Evolutionary conservation across 1,140 invertebrate genomes (phyloP).

Genomic region (Paramacrobiotus metropolitanus): DNA sequence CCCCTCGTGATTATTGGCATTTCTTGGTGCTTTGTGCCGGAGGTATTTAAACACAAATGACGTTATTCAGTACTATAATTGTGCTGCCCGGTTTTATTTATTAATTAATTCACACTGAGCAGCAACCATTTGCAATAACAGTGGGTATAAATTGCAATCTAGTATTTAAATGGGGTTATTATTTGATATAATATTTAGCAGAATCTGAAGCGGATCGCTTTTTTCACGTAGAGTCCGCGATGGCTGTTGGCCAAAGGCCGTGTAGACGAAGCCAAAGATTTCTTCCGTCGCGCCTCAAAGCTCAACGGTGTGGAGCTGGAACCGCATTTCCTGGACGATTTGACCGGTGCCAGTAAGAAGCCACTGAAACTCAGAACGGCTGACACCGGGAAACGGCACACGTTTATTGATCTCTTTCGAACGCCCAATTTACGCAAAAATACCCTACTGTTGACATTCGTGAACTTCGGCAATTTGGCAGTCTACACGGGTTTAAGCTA

Average conservation of each 20-base stretch:
- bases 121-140: too few relatives aligned
- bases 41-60: too few relatives aligned
- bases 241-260: not conserved
- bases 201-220: too few relatives aligned
- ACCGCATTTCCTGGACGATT: not conserved
- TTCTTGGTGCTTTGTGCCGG: not conserved
- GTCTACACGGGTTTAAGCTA: slow-evolving; percentile 11
- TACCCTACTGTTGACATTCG: not conserved
- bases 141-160: too few relatives aligned
- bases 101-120: too few relatives aligned
- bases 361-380: not conserved
- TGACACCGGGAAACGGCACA: not conserved
- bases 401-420: slow-evolving; percentile 7
- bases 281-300: not conserved
- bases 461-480: slow-evolving; percentile 6
- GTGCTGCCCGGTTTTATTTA: too few relatives aligned
- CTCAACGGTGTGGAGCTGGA: not conserved
- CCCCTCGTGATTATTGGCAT: slow-evolving; percentile 37
- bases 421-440: not conserved
- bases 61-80: too few relatives aligned
- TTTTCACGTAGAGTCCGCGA: not conserved
- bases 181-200: too few relatives aligned
- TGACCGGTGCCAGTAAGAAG: not conserved
- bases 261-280: not conserved
- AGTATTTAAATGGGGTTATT: too few relatives aligned